Evolutionary conservation across 2,888 invertebrate species (phyloP).

Genomic region (Macaria liturata): DNA sequence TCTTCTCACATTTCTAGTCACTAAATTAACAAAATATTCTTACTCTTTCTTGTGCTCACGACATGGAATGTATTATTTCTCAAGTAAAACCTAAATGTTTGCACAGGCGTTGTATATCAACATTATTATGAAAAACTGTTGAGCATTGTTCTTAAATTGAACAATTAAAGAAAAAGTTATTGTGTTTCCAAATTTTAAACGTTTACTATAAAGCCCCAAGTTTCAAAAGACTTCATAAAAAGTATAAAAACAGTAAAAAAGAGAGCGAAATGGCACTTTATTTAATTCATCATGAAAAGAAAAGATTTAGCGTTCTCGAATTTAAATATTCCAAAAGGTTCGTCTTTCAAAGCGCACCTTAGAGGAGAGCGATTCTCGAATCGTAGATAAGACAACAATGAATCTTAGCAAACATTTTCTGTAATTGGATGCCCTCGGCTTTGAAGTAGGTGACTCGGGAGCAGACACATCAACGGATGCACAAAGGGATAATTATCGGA

Average conservation of each 20-base stretch:
- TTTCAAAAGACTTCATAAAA: neutral
- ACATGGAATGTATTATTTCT: no score
- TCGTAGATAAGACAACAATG: constrained; percentile 49
- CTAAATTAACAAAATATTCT: no score
- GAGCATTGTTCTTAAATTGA: no score
- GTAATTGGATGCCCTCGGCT: constrained; percentile 36
- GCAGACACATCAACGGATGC: constrained; percentile 35
- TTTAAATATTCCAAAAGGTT: constrained; percentile 32
- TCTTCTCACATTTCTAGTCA: no score
- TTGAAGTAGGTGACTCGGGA: constrained; percentile 36
- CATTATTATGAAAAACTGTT: no score
- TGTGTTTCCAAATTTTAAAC: no score
- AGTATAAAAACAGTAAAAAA: neutral
- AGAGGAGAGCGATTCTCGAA: constrained; percentile 38
- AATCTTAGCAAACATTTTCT: constrained; percentile 45
- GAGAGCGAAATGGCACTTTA: constrained; percentile 3
- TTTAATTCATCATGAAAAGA: constrained; percentile 20
- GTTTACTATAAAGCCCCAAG: no score
- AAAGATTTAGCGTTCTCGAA: constrained; percentile 16
- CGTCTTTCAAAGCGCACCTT: constrained; percentile 40
- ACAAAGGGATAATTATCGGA: constrained; percentile 44
- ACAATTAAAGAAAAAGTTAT: no score
- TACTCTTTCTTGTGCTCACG: no score
- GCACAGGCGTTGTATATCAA: no score
- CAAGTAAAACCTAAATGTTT: no score